Base-by-base conservation (phyloP, 2,888 invertebrate genomes). In the Aspidiotus destructor region DNA sequence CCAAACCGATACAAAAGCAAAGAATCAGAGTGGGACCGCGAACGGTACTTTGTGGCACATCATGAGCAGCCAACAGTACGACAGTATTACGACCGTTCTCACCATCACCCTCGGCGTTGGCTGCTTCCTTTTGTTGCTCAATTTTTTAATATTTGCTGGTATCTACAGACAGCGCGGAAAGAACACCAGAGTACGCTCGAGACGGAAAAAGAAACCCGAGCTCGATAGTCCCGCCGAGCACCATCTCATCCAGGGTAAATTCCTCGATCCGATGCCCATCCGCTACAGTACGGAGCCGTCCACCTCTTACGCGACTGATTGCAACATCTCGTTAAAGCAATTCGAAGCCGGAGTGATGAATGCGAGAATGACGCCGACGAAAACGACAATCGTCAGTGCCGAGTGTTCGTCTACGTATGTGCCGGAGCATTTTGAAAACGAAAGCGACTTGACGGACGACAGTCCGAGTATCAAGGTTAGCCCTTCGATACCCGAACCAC, bases 81-180 rank as follows among this genome's bases (percentile, higher is more conserved):
- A 91, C 76, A 91, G 89, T 70, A 92, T 92, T 77, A 90, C 92
- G 8, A 91, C 92, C 0, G 92, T 92, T 0, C 80, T 93, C 16
- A 88, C 91, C 8, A 89, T 92, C 41, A 92, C 92, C 0, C 89
- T 92, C 71, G 89, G 88, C 0, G 89, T 91, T 9, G 91, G 65
- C 28, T 57, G 90, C 1, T 89, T 90, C 74, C 89, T 91, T 73
- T 81, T 92, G 8, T 80, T 92, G 9, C 81, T 92, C 41, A 92
- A 92, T 75, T 86, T 91, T 11, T 81, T 91, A 40, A 92, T 93
- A 73, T 92, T 92, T 75, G 91, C 91, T 58, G 92, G 92, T 1
- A 91, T 91, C 71, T 92, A 90, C 75, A 89, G 90, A 75, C 90
- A 91, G 77, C 82, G 90, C 1, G 90, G 89, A 73, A 73, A 76